Conservation (phyloP, 1,140 invertebrate species). For the Phymastichus coffea region DNA sequence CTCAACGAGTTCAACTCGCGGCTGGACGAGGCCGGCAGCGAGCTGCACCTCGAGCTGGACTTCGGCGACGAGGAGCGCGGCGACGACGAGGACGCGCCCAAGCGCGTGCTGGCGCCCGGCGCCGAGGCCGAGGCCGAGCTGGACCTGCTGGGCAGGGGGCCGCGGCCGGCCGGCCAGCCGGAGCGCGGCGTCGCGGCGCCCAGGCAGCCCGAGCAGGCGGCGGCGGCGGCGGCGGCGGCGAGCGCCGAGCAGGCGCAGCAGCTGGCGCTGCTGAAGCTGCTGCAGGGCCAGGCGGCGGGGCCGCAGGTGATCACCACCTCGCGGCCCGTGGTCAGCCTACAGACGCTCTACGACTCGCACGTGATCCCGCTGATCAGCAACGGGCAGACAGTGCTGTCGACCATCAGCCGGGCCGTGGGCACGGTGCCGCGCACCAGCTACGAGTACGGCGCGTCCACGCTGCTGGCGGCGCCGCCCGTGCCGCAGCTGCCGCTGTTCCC, state of each 20-base stretch:
- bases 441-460: conserved; percentile 71
- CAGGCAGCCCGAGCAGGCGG: conserved; percentile 9
- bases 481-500: conserved; percentile 56
- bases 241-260: conserved; percentile 73
- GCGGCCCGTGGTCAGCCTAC: conserved; percentile 70
- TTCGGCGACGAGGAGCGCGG: conserved; percentile 78
- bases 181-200: conserved; percentile 47
- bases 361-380: conserved; percentile 76
- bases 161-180: conserved; percentile 48
- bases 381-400: conserved; percentile 71
- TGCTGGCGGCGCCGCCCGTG: conserved; percentile 57
- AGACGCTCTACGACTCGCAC: conserved; percentile 80
- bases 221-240: conserved; percentile 35
- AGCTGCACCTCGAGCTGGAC: conserved; percentile 80
- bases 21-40: conserved; percentile 83
- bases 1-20: conserved; percentile 86
- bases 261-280: conserved; percentile 67
- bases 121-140: conserved; percentile 68
- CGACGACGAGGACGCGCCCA: conserved; percentile 66
- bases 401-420: conserved; percentile 71
- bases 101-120: conserved; percentile 60
- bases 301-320: conserved; percentile 73
- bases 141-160: conserved; percentile 60
- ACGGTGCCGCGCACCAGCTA: conserved; percentile 72
- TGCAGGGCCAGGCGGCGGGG: conserved; percentile 70